phyloP scores from a whole-genome alignment of 2,888 invertebrate genomes.

The Aleiodes leptofemur region DNA sequence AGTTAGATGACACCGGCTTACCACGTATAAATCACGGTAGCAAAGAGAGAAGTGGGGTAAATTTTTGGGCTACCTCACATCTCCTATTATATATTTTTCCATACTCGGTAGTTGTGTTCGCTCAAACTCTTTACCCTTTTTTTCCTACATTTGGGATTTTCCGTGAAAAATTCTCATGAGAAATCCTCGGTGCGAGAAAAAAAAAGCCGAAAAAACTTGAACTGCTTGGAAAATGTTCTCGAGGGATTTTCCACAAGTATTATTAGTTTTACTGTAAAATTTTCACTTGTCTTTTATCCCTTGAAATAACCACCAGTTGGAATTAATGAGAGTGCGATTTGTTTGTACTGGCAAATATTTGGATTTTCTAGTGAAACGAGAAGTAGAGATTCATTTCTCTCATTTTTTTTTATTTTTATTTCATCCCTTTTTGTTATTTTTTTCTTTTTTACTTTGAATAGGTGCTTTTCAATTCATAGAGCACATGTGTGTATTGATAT shows the following conservation, averaged over 20 bases:
- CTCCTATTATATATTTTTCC: not conserved
- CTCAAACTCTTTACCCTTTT: conserved; percentile 15
- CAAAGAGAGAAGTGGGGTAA: too few relatives aligned
- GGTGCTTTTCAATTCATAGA: conserved; percentile 1
- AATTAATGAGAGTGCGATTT: conserved; percentile 31
- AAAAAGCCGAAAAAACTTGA: not conserved
- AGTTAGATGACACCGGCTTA: conserved; percentile 65
- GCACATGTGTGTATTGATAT: conserved; percentile 11
- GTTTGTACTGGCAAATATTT: conserved; percentile 32
- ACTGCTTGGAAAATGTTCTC: conserved; percentile 11
- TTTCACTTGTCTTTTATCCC: conserved; percentile 12
- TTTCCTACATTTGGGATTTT: conserved; percentile 17
- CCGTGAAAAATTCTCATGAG: conserved; percentile 10
- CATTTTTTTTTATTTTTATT: not conserved
- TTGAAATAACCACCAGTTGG: conserved; percentile 21
- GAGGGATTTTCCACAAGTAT: conserved; percentile 14
- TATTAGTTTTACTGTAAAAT: conserved; percentile 20
- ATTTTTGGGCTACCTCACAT: too few relatives aligned
- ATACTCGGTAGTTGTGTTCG: conserved; percentile 9
- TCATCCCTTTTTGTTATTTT: not conserved
- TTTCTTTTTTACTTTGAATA: not conserved
- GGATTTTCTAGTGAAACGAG: conserved; percentile 10
- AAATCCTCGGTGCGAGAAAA: not conserved
- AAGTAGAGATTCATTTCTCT: conserved; percentile 13
- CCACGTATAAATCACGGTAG: conserved; percentile 60